Conservation (phyloP, 2,888 invertebrate species). For the Cryptophagus acutangulus region DNA sequence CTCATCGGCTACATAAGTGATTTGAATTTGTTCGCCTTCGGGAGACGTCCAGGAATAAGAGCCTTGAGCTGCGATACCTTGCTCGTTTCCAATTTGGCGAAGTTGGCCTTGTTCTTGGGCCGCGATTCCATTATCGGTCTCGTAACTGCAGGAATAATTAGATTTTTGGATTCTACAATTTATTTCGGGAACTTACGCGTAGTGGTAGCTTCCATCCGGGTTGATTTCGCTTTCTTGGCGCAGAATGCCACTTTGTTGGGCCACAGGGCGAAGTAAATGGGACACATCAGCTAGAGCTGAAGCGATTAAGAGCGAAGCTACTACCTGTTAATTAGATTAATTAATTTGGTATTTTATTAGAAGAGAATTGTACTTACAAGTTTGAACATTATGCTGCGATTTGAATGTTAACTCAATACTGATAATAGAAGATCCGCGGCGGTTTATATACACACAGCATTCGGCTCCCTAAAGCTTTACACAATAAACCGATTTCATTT, state of each 20-base stretch:
- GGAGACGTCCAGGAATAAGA: slow-evolving; percentile 28
- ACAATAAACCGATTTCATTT: no score
- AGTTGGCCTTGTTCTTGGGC: slow-evolving; percentile 26
- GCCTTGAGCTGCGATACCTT: slow-evolving; percentile 27
- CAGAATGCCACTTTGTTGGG: slow-evolving; percentile 7
- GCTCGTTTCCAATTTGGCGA: slow-evolving; percentile 43
- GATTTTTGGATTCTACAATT: slow-evolving; percentile 2
- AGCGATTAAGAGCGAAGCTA: no score
- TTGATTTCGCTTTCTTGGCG: slow-evolving; percentile 5
- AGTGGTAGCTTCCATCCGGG: slow-evolving; percentile 15
- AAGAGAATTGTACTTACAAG: no score
- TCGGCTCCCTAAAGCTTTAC: no score
- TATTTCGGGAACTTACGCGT: slow-evolving; percentile 9
- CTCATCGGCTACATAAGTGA: slow-evolving; percentile 33
- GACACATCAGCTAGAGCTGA: slow-evolving; percentile 9
- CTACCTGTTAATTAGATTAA: no score
- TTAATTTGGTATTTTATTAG: no score
- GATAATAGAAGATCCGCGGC: no score
- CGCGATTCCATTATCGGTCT: slow-evolving; percentile 25
- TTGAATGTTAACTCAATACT: no score
- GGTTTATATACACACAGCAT: no score
- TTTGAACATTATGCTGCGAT: no score
- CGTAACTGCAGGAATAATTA: slow-evolving; percentile 18
- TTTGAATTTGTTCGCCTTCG: slow-evolving; percentile 46
- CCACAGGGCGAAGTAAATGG: background rate